Evolutionary conservation across 2,113 vertebrate species (phyloP).

Genomic region (Eurystomus gularis): DNA sequence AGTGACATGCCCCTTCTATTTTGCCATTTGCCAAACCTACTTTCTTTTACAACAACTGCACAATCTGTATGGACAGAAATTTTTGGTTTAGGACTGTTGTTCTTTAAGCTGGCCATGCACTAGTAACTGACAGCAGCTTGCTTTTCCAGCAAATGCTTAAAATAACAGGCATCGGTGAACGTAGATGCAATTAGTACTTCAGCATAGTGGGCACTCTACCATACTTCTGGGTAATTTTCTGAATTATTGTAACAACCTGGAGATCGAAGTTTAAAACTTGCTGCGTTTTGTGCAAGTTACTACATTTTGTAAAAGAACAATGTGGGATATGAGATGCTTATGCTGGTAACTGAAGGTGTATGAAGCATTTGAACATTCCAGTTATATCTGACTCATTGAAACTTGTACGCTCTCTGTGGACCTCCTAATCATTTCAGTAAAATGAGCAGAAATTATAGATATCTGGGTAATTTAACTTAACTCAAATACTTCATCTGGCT

Average conservation of each 20-base stretch:
- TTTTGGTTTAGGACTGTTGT: not conserved
- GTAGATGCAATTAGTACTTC: not conserved
- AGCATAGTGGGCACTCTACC: not conserved
- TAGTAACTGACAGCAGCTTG: not conserved
- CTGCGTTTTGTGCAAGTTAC: not conserved
- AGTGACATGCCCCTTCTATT: not conserved
- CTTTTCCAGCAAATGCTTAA: not conserved
- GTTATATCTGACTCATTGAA: not conserved
- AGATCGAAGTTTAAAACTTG: not conserved
- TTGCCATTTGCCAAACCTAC: not conserved
- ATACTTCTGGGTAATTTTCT: not conserved
- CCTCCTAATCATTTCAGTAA: not conserved
- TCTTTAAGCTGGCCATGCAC: not conserved
- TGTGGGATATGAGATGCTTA: not conserved
- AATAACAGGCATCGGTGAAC: not conserved
- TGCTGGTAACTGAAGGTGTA: not conserved
- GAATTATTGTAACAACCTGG: not conserved
- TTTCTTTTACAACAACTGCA: not conserved
- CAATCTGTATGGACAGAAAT: not conserved
- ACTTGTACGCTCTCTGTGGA: not conserved
- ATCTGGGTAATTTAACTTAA: not conserved
- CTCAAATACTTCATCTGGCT: not conserved
- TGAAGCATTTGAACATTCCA: not conserved
- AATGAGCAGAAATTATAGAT: not conserved
- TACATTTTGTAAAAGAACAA: not conserved